Percentiles rank a stretch among this genome's conserved stretches.
Conservation (phyloP, 2,888 invertebrate species). For the Ectobius pallidus region DNA sequence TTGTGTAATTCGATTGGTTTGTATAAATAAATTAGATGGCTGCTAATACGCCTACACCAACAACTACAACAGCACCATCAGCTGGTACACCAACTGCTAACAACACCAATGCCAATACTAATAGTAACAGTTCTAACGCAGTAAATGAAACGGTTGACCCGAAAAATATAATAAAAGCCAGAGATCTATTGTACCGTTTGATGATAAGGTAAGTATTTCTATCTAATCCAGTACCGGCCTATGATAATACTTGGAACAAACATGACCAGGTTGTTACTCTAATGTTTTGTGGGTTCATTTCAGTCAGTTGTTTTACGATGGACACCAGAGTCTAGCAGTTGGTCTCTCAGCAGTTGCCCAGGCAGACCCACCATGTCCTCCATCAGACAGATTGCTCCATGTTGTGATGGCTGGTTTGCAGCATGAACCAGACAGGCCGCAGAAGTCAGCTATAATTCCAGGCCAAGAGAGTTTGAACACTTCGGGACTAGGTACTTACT, state of each 20-base stretch:
- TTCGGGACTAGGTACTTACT: conserved; percentile 64
- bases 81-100: not conserved
- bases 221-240: too few relatives aligned
- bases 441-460: conserved; percentile 59
- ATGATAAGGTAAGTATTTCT: conserved; percentile 78
- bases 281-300: too few relatives aligned
- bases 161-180: conserved; percentile 82
- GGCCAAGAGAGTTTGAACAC: conserved; percentile 64
- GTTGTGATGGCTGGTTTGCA: conserved; percentile 85
- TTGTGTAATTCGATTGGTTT: too few relatives aligned
- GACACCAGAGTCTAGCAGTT: conserved; percentile 90
- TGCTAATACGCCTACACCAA: not conserved
- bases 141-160: conserved; percentile 46
- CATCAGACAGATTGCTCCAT: conserved; percentile 90
- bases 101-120: not conserved
- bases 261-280: too few relatives aligned
- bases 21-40: conserved; percentile 1
- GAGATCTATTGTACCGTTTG: conserved; percentile 87
- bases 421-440: conserved; percentile 74
- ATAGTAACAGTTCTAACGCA: not conserved
- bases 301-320: conserved; percentile 98
- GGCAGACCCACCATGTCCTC: conserved; percentile 93
- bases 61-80: not conserved
- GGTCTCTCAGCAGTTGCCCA: conserved; percentile 83
- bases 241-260: too few relatives aligned